A percentile compares a stretch with the other conserved stretches of the same genome.
phyloP scores from a whole-genome alignment of 2,113 vertebrate species.

The Crotophaga sulcirostris region DNA sequence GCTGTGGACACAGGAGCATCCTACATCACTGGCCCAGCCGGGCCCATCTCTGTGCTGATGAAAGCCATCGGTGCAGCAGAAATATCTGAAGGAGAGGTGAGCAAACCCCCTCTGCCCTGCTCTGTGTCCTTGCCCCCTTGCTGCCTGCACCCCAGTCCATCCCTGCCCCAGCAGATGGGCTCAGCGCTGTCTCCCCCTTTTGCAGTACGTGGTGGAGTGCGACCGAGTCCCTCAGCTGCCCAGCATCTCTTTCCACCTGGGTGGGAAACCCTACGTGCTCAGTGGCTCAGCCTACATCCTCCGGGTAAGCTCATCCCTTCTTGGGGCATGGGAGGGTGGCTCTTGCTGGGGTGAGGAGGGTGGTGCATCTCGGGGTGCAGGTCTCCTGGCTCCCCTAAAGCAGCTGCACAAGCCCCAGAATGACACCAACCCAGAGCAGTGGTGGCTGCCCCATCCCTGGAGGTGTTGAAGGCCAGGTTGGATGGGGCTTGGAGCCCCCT shows the following conservation, averaged over 20 bases:
- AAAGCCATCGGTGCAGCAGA: conserved; percentile 85
- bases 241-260: conserved; percentile 89
- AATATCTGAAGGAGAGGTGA: conserved; percentile 83
- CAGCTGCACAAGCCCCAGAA: neutral
- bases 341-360: neutral
- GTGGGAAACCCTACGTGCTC: conserved; percentile 82
- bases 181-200: neutral
- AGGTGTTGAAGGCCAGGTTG: no score
- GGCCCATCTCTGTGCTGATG: conserved; percentile 84
- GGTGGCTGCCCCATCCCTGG: no score
- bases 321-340: rapidly evolving
- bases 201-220: conserved; percentile 89
- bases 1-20: conserved; percentile 92
- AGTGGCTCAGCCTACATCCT: conserved; percentile 86
- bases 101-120: neutral
- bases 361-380: neutral
- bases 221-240: conserved; percentile 84
- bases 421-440: no score
- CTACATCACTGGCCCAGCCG: conserved; percentile 90
- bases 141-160: rapidly evolving
- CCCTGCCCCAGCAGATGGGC: neutral
- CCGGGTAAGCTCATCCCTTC: conserved; percentile 74
- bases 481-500: no score
- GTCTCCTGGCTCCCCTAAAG: neutral
- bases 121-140: neutral